These are phyloP conservation scores for Pocillopora grandis DNA, from an alignment of 92 coral and sea anemone genomes.

Conservation along the genomic window DNA sequence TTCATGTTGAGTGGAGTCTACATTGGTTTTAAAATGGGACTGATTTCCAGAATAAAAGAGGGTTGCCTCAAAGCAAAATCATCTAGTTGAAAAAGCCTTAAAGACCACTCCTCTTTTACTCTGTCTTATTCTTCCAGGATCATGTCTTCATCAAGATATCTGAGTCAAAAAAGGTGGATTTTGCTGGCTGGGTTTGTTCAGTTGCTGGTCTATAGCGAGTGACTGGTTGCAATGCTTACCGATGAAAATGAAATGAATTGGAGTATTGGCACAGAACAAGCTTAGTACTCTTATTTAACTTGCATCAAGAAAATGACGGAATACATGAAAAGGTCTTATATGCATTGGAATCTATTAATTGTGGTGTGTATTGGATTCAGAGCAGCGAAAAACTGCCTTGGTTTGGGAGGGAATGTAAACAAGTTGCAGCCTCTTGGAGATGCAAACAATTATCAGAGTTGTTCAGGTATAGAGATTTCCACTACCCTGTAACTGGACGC, in stretches of 20 bases:
- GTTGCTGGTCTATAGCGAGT: constrained; percentile 61
- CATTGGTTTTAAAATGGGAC: too few species aligned
- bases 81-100: too few species aligned
- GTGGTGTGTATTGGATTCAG: constrained; percentile 26
- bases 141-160: constrained; percentile 85
- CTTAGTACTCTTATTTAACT: constrained; percentile 36
- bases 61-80: too few species aligned
- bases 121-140: constrained; percentile 48
- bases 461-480: neutral
- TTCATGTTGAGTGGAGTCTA: too few species aligned
- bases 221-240: neutral
- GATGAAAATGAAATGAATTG: constrained; percentile 23
- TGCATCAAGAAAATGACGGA: constrained; percentile 22
- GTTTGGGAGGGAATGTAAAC: constrained; percentile 12
- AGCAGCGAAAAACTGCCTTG: constrained; percentile 11
- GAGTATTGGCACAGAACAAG: constrained; percentile 14
- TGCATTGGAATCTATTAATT: constrained; percentile 24
- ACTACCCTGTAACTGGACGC: neutral
- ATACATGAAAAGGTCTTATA: constrained; percentile 18
- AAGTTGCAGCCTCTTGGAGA: neutral
- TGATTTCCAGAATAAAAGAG: too few species aligned
- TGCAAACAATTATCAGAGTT: neutral
- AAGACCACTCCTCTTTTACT: neutral
- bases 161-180: constrained; percentile 80
- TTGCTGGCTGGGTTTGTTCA: constrained; percentile 89